These are phyloP conservation scores for Gymnopithys bicolor DNA, from an alignment of 2,797 vertebrate genomes.

Conservation along the genomic window DNA sequence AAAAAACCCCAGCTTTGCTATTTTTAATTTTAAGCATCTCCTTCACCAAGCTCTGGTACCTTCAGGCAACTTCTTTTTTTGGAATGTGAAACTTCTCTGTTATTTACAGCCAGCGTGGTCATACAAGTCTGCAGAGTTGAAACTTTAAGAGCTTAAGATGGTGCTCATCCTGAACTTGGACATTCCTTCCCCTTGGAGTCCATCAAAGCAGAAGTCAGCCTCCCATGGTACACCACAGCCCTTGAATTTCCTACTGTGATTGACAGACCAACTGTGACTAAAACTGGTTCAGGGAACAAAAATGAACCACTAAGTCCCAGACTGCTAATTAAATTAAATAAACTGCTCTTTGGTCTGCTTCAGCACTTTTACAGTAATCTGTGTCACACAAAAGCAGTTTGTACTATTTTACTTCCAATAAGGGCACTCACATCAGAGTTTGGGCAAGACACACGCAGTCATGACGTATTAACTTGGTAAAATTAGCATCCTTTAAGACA, in stretches of 20 bases:
- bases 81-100: neutral
- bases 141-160: neutral
- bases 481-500: neutral
- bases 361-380: neutral
- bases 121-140: neutral
- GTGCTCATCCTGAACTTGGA: neutral
- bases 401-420: neutral
- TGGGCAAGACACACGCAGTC: rapidly evolving
- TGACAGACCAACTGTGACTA: neutral
- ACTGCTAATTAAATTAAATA: neutral
- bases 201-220: neutral
- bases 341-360: neutral
- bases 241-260: neutral
- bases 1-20: neutral
- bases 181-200: neutral
- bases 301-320: neutral
- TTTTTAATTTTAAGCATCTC: neutral
- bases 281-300: neutral
- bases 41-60: neutral
- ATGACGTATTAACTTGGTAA: neutral
- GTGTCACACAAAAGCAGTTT: neutral
- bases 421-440: neutral
- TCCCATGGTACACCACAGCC: neutral
- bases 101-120: neutral
- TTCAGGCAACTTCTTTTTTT: neutral